Evolutionary conservation across 2,797 vertebrate species (phyloP).

Genomic region (Nasua narica): DNA sequence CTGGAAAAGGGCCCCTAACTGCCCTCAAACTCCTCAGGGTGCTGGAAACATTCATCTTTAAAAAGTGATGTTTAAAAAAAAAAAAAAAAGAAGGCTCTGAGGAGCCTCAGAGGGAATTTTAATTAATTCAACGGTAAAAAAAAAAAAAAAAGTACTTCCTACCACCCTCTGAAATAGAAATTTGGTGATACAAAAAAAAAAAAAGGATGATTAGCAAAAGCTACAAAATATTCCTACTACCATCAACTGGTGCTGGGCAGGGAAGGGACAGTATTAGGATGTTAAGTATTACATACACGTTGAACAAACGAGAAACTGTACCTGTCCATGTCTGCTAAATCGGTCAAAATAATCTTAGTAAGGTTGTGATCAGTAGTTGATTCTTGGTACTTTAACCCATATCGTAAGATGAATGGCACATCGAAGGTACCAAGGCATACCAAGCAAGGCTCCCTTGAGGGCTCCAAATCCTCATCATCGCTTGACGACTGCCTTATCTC

Average conservation of each 20-base stretch:
- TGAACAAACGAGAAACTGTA: constrained; percentile 3
- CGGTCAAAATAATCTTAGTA: not conserved
- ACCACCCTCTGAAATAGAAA: not conserved
- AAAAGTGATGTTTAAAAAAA: not conserved
- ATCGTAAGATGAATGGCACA: not conserved
- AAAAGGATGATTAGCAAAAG: not conserved
- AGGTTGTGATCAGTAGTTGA: not conserved
- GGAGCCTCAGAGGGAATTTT: constrained; percentile 28
- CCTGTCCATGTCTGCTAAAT: not conserved
- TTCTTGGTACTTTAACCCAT: not conserved
- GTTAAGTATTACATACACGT: not conserved
- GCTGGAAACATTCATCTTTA: constrained; percentile 20
- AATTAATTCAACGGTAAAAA: not conserved
- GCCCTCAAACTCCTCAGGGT: not conserved
- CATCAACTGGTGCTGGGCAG: not conserved
- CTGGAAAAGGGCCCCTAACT: not conserved
- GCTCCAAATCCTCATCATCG: not conserved
- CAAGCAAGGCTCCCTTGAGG: not conserved
- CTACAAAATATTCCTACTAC: not conserved
- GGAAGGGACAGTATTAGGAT: not conserved
- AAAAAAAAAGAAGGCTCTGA: not conserved
- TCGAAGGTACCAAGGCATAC: not conserved
- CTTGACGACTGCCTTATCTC: not conserved
- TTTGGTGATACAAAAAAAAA: not conserved
- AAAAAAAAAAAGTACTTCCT: constrained; percentile 23